Conservation (phyloP, 1,140 invertebrate genomes). For the Drosophila dunni region DNA sequence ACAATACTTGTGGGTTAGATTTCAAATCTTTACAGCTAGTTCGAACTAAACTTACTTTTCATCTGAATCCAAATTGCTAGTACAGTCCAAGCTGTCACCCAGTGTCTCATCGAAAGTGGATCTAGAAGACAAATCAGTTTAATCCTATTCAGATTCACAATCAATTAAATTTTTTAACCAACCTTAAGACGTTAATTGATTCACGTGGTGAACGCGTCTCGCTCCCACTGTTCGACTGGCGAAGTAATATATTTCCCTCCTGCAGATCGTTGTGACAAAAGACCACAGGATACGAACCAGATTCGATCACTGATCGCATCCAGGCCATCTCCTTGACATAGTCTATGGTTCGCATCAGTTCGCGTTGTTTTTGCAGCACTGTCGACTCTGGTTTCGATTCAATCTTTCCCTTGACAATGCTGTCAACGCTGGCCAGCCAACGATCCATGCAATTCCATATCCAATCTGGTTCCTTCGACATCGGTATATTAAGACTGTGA, state of each 20-base stretch:
- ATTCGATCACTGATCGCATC: slow-evolving; percentile 87
- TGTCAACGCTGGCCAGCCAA: slow-evolving; percentile 87
- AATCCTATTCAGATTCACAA: neutral
- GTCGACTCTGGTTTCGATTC: slow-evolving; percentile 59
- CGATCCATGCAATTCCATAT: slow-evolving; percentile 94
- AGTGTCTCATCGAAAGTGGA: slow-evolving; percentile 71
- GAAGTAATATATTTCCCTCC: slow-evolving; percentile 89
- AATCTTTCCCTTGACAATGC: slow-evolving; percentile 71
- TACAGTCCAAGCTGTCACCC: slow-evolving; percentile 70
- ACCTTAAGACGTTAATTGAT: slow-evolving; percentile 66
- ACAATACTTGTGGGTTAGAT: slow-evolving; percentile 44
- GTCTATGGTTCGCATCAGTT: slow-evolving; percentile 85
- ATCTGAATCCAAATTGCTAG: slow-evolving; percentile 67
- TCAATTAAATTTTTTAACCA: neutral
- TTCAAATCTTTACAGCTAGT: neutral
- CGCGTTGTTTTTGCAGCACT: slow-evolving; percentile 64
- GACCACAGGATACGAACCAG: slow-evolving; percentile 92
- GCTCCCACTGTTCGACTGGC: slow-evolving; percentile 36
- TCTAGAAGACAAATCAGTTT: slow-evolving; percentile 19
- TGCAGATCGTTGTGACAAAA: slow-evolving; percentile 99
- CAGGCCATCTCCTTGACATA: slow-evolving; percentile 88
- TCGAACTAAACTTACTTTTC: slow-evolving; percentile 54
- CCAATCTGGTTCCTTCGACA: slow-evolving; percentile 97
- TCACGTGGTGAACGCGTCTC: slow-evolving; percentile 48
- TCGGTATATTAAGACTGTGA: slow-evolving; percentile 95